phyloP scores from a whole-genome alignment of 2,888 invertebrate species.

The Synergus laeviventris region DNA sequence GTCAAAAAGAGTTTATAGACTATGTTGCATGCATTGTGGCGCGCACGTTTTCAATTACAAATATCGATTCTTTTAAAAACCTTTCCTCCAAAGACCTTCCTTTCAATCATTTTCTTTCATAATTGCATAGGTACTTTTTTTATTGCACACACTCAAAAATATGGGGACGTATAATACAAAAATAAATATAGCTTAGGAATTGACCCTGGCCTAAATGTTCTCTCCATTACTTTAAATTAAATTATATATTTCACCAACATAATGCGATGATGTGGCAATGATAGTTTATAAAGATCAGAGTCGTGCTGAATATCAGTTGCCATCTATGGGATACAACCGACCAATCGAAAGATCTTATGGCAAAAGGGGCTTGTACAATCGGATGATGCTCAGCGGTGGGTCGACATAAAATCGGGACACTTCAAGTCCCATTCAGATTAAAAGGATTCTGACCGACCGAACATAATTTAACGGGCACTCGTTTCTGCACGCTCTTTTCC shows the following conservation, averaged over 20 bases:
- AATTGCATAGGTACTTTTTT: background rate
- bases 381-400: conserved; percentile 56
- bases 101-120: background rate
- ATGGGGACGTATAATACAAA: no score
- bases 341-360: conserved; percentile 51
- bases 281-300: conserved; percentile 18
- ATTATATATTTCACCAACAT: background rate
- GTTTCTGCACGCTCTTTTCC: conserved; percentile 46
- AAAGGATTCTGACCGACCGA: conserved; percentile 54
- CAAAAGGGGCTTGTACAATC: conserved; percentile 51
- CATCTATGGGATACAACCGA: conserved; percentile 41
- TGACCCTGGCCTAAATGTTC: background rate
- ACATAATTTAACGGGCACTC: conserved; percentile 53
- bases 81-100: background rate
- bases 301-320: conserved; percentile 20
- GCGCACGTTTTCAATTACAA: conserved; percentile 18
- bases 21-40: background rate
- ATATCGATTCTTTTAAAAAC: background rate
- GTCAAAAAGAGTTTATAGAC: background rate
- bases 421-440: conserved; percentile 60
- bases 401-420: conserved; percentile 56
- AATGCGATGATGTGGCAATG: background rate
- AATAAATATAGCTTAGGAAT: no score
- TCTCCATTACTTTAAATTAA: background rate
- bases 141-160: no score